phyloP scores from a whole-genome alignment of 2,888 invertebrate species.

The Caenorhabditis panamensis region DNA sequence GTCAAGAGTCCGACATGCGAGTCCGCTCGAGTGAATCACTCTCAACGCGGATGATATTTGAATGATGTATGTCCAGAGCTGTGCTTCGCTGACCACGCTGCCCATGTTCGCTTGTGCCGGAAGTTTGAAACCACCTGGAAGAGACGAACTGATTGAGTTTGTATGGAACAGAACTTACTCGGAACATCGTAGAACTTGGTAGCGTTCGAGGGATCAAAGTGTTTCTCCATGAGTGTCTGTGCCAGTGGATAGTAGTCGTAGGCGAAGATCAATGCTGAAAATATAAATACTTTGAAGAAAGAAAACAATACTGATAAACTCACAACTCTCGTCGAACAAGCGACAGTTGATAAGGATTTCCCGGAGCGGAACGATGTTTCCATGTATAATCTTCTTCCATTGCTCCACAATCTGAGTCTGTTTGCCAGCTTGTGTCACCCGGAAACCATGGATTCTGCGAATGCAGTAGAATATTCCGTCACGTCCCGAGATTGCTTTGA shows the following conservation, averaged over 20 bases:
- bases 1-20: constrained; percentile 90
- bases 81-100: constrained; percentile 88
- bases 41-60: constrained; percentile 94
- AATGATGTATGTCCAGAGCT: constrained; percentile 95
- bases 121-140: constrained; percentile 27
- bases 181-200: constrained; percentile 46
- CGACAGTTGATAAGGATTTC: constrained; percentile 93
- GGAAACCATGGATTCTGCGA: constrained; percentile 83
- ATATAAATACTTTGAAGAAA: not conserved
- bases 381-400: constrained; percentile 94
- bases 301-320: constrained; percentile 82
- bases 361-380: constrained; percentile 93
- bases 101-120: constrained; percentile 16
- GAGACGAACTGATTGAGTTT: not conserved
- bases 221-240: constrained; percentile 90
- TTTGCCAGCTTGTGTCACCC: constrained; percentile 88
- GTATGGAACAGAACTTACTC: not conserved
- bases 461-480: constrained; percentile 73
- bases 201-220: constrained; percentile 84
- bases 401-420: constrained; percentile 90
- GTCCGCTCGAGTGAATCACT: constrained; percentile 89
- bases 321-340: constrained; percentile 95
- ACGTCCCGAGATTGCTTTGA: constrained; percentile 65
- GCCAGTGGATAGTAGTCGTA: constrained; percentile 96
- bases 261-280: constrained; percentile 92